Evolutionary conservation across 2,888 invertebrate species (phyloP).

Genomic region (Dynastes hyllus): DNA sequence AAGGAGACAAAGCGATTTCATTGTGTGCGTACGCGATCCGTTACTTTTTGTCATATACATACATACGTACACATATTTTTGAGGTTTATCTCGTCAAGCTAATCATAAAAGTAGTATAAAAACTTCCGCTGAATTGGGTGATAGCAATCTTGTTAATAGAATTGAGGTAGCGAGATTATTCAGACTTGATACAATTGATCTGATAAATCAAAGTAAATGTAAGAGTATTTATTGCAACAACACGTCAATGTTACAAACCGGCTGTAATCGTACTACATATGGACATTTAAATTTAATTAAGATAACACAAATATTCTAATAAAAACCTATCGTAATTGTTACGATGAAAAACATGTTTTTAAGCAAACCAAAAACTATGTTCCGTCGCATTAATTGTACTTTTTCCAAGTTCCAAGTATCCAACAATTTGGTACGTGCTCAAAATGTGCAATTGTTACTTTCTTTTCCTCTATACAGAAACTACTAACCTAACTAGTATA

Average conservation of each 20-base stretch:
- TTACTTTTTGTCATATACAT: conserved; percentile 16
- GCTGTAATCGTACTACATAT: background rate
- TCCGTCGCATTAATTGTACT: no score
- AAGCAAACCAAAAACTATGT: background rate
- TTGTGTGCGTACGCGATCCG: conserved; percentile 4
- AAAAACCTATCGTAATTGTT: no score
- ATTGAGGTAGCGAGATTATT: conserved; percentile 19
- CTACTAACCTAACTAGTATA: no score
- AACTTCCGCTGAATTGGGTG: conserved; percentile 35
- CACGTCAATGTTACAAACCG: background rate
- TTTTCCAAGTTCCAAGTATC: no score
- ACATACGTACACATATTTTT: background rate
- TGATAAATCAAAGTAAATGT: conserved; percentile 12
- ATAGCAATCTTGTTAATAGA: conserved; percentile 9
- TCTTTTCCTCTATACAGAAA: no score
- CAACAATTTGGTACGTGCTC: no score
- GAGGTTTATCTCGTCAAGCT: background rate
- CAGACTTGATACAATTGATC: conserved; percentile 7
- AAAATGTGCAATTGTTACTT: no score
- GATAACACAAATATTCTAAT: no score
- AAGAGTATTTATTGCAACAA: conserved; percentile 3
- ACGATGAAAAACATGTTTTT: no score
- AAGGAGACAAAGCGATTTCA: conserved; percentile 30
- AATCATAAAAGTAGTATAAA: conserved; percentile 24
- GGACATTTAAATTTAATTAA: background rate